phyloP scores from a whole-genome alignment of 1,140 invertebrate species.

The Amphibalanus amphitrite region DNA sequence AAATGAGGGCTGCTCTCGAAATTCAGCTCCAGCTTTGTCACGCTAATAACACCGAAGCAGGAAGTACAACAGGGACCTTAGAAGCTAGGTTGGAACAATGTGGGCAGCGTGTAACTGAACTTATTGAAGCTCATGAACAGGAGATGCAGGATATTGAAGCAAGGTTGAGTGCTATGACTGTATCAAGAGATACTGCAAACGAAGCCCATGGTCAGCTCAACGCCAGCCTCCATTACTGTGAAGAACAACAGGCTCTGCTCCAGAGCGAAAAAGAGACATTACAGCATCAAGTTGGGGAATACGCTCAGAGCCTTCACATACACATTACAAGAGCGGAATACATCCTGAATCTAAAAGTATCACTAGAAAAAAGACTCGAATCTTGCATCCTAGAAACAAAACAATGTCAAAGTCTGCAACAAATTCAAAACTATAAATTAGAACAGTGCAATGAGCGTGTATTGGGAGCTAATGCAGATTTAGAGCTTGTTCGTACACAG shows the following conservation, averaged over 20 bases:
- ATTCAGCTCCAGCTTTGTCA: background rate
- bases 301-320: background rate
- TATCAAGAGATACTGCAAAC: background rate
- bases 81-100: background rate
- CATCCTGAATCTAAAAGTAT: background rate
- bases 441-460: background rate
- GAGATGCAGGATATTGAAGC: background rate
- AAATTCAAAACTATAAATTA: background rate
- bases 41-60: background rate
- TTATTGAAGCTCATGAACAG: background rate
- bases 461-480: background rate
- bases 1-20: background rate
- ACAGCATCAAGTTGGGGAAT: background rate
- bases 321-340: background rate
- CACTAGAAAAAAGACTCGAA: background rate
- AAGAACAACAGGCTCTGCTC: background rate
- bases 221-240: background rate
- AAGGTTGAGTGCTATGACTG: background rate
- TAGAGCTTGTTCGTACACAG: background rate
- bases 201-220: background rate
- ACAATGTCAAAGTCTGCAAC: background rate
- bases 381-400: background rate
- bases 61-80: background rate
- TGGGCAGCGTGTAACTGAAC: background rate
- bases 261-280: background rate